phyloP scores from a whole-genome alignment of 2,113 vertebrate genomes.

The Glareola pratincola region DNA sequence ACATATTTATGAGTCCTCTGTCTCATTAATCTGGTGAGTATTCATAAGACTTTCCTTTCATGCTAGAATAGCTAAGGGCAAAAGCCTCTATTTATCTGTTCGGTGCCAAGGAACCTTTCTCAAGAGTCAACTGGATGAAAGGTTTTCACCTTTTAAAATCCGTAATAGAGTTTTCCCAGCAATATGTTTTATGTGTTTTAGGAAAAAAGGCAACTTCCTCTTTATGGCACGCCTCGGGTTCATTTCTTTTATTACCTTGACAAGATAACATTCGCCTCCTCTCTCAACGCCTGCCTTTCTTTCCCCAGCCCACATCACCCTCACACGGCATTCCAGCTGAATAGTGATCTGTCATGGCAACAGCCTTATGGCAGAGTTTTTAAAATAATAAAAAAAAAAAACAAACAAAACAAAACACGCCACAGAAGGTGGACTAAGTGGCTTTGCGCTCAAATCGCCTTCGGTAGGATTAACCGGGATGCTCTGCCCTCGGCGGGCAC shows the following conservation, averaged over 20 bases:
- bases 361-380: not conserved
- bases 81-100: constrained; percentile 60
- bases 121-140: constrained; percentile 44
- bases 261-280: constrained; percentile 21
- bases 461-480: not conserved
- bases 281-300: not conserved
- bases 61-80: constrained; percentile 64
- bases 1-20: constrained; percentile 63
- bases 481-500: not conserved
- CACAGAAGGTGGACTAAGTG: not conserved
- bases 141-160: constrained; percentile 62
- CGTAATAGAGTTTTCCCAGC: constrained; percentile 57
- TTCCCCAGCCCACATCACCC: constrained; percentile 13
- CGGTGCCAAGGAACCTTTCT: constrained; percentile 39
- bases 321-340: not conserved
- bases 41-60: constrained; percentile 62
- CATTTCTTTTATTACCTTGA: constrained; percentile 35
- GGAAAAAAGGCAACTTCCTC: constrained; percentile 44
- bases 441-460: not conserved
- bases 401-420: not conserved
- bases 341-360: not conserved
- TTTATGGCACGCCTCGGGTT: not conserved
- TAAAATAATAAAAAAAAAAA: not conserved
- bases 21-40: constrained; percentile 63
- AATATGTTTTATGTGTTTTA: constrained; percentile 21